These are phyloP conservation scores for Zonotrichia leucophrys DNA, from an alignment of 2,113 vertebrate species.

Conservation along the genomic window DNA sequence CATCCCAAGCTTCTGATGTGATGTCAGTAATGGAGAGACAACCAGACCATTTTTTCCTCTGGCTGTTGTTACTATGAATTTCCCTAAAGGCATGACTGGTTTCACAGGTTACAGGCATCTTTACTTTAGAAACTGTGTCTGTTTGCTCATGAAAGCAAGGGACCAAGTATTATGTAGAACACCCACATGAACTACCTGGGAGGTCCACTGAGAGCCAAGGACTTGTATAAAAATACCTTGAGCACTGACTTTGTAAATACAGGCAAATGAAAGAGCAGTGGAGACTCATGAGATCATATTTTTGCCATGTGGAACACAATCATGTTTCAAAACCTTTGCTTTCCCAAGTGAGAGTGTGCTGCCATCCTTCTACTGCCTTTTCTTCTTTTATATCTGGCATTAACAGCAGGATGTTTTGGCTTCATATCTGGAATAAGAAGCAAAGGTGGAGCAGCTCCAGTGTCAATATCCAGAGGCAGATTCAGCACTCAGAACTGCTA, in stretches of 20 bases:
- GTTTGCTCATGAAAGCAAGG: not conserved
- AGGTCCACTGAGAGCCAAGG: not conserved
- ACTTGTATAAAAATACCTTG: not conserved
- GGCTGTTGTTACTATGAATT: not conserved
- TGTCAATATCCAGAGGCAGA: slow-evolving; percentile 24
- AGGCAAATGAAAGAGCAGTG: not conserved
- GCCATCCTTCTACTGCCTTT: not conserved
- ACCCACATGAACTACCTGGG: not conserved
- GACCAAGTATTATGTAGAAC: not conserved
- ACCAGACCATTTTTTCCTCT: not conserved
- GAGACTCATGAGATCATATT: not conserved
- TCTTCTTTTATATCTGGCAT: not conserved
- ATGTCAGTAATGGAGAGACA: not conserved
- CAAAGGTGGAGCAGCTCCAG: slow-evolving; percentile 10
- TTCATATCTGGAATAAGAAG: not conserved
- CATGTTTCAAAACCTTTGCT: not conserved
- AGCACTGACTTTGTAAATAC: not conserved
- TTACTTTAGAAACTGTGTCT: not conserved
- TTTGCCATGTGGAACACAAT: not conserved
- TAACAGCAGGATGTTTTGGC: slow-evolving; percentile 11
- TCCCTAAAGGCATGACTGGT: not conserved
- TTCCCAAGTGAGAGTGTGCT: not conserved
- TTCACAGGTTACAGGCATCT: not conserved
- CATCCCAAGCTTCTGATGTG: not conserved
- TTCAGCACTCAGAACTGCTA: not conserved